Base-by-base conservation (phyloP, 2,888 invertebrate genomes). In the Koerneria pararmatus region DNA sequence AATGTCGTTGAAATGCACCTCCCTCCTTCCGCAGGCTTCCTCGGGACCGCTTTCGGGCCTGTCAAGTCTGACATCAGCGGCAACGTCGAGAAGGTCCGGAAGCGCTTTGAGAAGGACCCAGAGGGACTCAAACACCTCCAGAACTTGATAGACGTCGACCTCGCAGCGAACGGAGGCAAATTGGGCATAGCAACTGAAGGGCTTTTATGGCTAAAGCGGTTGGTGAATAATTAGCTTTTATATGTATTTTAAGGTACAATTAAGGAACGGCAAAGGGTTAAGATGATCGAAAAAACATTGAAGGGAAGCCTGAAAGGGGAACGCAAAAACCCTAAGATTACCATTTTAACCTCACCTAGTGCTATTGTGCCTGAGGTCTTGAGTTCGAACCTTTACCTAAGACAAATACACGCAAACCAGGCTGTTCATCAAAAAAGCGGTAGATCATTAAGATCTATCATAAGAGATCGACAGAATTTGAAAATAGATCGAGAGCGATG, bases 191-290 rank as follows among this genome's bases (percentile, higher is more conserved):
- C 82, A 19, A 78, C 82, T 1, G 82, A 82, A 63, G 82, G 82
- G 29, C 66, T 82, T 56, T 69, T 82, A 6, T 82, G 82, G 82
- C 69, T 82, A 46, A 82, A 82, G 67, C 71, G 81, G 81, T 81
- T 11, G 2, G 60, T 1, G 37, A 32, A n/a, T n/a, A n/a, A n/a
- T n/a, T n/a, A n/a, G n/a, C n/a, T n/a, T 65, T 67, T 1, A 27
- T 41, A 32, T 22, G 15, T 27, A 22, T 19, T n/a, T 66, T 27
- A 66, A n/a, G n/a, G n/a, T n/a, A n/a, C n/a, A n/a, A n/a, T n/a
- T n/a, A n/a, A n/a, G n/a, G n/a, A n/a, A n/a, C n/a, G n/a, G n/a
- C n/a, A n/a, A n/a, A n/a, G n/a, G n/a, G n/a, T n/a, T n/a, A n/a
- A n/a, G n/a, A n/a, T n/a, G n/a, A n/a, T n/a, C n/a, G n/a, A n/a